A percentile compares a stretch with the other conserved stretches of the same genome.
These are phyloP conservation scores for Pharmacophagus antenor DNA, from an alignment of 2,888 invertebrate genomes.

Conservation along the genomic window DNA sequence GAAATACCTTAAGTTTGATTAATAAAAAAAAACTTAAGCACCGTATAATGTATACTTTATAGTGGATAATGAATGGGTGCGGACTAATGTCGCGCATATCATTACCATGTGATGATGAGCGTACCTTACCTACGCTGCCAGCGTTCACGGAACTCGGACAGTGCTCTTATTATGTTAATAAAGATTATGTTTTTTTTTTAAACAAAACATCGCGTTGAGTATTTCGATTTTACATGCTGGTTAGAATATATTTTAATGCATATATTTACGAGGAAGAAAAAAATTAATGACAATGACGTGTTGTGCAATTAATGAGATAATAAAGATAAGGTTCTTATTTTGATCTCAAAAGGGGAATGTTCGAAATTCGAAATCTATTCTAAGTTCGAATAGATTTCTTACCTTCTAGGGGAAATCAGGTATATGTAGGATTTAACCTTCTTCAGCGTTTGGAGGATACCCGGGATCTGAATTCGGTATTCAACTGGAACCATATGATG, in stretches of 20 bases:
- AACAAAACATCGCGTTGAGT: neutral
- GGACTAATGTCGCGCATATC: conserved; percentile 38
- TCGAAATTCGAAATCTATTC: no score
- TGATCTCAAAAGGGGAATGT: no score
- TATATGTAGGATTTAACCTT: no score
- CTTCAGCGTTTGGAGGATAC: no score
- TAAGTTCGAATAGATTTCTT: no score
- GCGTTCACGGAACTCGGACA: neutral
- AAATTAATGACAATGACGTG: no score
- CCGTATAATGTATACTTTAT: conserved; percentile 7
- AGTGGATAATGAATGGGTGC: conserved; percentile 39
- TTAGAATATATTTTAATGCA: neutral
- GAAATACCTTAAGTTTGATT: neutral
- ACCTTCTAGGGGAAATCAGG: no score
- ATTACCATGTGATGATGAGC: conserved; percentile 36
- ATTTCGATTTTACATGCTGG: neutral
- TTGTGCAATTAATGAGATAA: no score
- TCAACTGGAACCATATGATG: no score
- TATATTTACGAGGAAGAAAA: neutral
- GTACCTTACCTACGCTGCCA: neutral
- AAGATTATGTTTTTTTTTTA: neutral
- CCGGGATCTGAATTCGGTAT: no score
- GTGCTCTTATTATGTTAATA: neutral
- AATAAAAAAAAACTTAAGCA: neutral
- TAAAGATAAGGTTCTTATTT: no score